Evolutionary conservation across 1,140 invertebrate genomes (phyloP).

Genomic region (Drusus annulatus): DNA sequence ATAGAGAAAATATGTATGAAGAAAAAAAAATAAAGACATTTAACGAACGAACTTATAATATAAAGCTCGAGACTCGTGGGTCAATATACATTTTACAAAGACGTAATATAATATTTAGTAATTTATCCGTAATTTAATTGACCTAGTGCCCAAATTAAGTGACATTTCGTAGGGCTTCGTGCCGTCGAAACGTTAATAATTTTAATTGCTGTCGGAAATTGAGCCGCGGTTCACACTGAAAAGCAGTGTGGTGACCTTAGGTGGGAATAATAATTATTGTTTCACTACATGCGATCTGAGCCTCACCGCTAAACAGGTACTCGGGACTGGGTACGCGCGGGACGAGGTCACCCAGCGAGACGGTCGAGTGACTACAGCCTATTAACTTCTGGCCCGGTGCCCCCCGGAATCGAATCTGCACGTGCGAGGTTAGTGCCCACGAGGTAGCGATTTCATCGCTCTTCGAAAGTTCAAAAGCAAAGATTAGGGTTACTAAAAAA

Average conservation of each 20-base stretch:
- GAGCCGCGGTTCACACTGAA: constrained; percentile 30
- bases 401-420: no score
- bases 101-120: not conserved
- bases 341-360: no score
- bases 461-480: no score
- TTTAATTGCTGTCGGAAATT: constrained; percentile 33
- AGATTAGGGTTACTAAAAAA: no score
- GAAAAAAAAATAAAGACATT: not conserved
- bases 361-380: no score
- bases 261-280: constrained; percentile 19
- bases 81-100: no score
- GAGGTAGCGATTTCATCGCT: no score
- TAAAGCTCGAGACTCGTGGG: no score
- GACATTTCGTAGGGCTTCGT: constrained; percentile 14
- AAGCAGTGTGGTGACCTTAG: constrained; percentile 26
- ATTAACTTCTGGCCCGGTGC: not conserved
- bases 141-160: not conserved
- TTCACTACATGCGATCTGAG: constrained; percentile 14
- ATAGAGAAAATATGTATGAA: no score
- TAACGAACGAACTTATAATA: no score
- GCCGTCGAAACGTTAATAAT: constrained; percentile 31
- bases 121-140: not conserved
- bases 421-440: no score
- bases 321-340: not conserved
- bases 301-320: not conserved